These are phyloP conservation scores for Idaea biselata DNA, from an alignment of 2,888 invertebrate species.

Conservation along the genomic window DNA sequence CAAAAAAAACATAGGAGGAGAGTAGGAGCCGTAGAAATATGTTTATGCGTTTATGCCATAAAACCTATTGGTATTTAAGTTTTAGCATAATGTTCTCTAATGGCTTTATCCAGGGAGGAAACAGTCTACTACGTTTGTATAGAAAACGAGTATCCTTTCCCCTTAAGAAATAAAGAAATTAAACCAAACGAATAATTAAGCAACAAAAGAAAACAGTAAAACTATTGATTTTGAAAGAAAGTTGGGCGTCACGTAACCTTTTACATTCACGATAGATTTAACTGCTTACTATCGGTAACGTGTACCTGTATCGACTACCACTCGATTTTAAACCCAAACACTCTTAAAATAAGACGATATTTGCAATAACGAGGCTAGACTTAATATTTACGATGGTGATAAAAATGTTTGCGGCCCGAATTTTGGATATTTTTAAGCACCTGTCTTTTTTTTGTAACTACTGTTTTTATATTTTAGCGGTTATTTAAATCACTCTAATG, in stretches of 20 bases:
- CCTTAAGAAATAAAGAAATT: not conserved
- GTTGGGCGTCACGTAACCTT: constrained; percentile 16
- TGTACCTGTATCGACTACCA: constrained; percentile 43
- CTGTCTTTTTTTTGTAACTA: constrained; percentile 59
- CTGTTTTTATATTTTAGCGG: constrained; percentile 39
- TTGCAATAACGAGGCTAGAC: constrained; percentile 34
- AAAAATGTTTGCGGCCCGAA: constrained; percentile 76
- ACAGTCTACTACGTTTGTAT: no score
- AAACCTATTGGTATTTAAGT: constrained; percentile 54
- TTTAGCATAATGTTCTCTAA: no score
- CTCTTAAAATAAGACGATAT: constrained; percentile 26
- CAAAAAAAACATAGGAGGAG: no score
- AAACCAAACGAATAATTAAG: constrained; percentile 60
- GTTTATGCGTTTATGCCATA: constrained; percentile 59
- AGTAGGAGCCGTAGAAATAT: no score
- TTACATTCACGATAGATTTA: constrained; percentile 70
- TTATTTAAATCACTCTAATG: constrained; percentile 38
- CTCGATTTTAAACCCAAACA: constrained; percentile 37
- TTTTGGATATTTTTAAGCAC: constrained; percentile 60
- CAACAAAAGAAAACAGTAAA: constrained; percentile 39
- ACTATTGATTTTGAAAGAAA: constrained; percentile 33
- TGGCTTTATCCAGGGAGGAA: no score
- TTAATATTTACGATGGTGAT: constrained; percentile 71
- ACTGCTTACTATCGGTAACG: constrained; percentile 46
- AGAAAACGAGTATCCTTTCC: no score